phyloP scores from a whole-genome alignment of 2,797 vertebrate genomes.

The Gobionotothen gibberifrons region DNA sequence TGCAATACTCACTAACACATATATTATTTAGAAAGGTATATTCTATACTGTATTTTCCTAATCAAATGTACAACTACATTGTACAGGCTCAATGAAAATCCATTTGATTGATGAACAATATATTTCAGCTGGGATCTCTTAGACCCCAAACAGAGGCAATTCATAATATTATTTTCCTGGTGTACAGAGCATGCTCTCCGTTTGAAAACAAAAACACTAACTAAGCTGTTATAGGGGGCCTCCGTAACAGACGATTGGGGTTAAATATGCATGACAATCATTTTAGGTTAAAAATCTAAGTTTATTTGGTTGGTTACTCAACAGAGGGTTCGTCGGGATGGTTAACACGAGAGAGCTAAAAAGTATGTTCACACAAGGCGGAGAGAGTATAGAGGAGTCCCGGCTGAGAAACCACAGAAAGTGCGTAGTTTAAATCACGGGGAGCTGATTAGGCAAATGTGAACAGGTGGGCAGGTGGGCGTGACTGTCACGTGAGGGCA shows the following conservation, averaged over 20 bases:
- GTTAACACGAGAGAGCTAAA: background rate
- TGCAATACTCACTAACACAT: no score
- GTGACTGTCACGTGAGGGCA: constrained; percentile 7
- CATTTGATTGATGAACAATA: background rate
- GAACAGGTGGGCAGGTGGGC: constrained; percentile 1
- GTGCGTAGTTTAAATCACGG: background rate
- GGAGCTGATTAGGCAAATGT: background rate
- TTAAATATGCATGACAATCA: background rate
- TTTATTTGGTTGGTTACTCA: background rate
- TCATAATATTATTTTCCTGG: background rate
- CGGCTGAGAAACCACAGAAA: background rate
- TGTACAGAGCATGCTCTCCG: background rate
- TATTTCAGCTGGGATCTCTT: background rate
- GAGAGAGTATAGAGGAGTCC: background rate
- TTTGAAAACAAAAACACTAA: background rate
- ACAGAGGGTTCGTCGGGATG: background rate
- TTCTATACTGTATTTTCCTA: background rate
- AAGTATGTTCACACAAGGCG: background rate
- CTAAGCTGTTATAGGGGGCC: background rate
- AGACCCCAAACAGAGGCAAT: background rate
- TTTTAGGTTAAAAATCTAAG: background rate
- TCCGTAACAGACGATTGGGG: background rate
- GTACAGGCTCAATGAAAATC: background rate
- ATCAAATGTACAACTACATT: background rate
- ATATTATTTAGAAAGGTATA: no score